A percentile compares a stretch with the other conserved stretches of the same genome.
phyloP scores from a whole-genome alignment of 2,888 invertebrate species.

The Netelia virgata region DNA sequence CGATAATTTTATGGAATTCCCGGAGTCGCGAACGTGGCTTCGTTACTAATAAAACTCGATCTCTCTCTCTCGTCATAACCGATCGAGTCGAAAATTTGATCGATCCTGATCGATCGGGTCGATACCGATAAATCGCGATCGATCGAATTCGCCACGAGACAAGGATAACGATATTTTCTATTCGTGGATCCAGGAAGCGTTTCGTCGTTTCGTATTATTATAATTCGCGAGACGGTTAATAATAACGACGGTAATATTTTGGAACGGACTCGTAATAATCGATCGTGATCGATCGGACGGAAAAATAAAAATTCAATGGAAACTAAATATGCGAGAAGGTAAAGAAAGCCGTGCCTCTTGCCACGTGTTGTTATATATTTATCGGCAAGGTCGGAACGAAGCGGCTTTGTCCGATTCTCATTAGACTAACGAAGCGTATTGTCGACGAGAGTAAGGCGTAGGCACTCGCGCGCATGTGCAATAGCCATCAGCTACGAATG shows the following conservation, averaged over 20 bases:
- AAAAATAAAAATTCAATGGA: constrained; percentile 5
- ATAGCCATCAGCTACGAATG: not conserved
- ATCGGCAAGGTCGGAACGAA: constrained; percentile 40
- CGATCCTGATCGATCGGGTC: no score
- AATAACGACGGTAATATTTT: no score
- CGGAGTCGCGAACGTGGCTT: not conserved
- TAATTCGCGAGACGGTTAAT: no score
- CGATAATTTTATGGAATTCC: not conserved
- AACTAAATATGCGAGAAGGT: not conserved
- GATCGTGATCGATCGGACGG: constrained; percentile 36
- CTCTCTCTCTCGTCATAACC: not conserved
- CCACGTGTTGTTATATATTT: constrained; percentile 23
- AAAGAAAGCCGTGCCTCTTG: constrained; percentile 39
- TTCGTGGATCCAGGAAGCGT: not conserved
- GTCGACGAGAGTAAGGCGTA: constrained; percentile 16
- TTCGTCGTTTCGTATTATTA: no score
- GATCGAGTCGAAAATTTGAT: no score
- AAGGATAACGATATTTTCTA: no score
- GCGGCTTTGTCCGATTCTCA: constrained; percentile 41
- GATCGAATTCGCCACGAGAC: no score
- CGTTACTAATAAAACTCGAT: constrained; percentile 13
- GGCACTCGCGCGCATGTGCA: not conserved
- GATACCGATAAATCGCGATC: no score
- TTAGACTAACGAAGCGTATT: constrained; percentile 55
- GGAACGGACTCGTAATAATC: not conserved